phyloP scores from a whole-genome alignment of 2,888 invertebrate genomes.

The Erebia epiphron region DNA sequence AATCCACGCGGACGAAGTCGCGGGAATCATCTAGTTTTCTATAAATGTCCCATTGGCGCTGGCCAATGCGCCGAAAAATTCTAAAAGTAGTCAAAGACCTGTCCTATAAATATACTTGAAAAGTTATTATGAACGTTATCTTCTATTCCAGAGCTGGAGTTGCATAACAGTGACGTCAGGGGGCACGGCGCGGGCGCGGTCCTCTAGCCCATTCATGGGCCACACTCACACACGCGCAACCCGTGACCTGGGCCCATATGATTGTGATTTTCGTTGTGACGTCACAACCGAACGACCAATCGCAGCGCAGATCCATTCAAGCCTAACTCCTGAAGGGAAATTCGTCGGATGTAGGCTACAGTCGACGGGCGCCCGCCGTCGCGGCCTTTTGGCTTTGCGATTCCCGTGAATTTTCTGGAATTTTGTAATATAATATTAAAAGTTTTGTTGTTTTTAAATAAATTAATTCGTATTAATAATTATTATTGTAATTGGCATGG shows the following conservation, averaged over 20 bases:
- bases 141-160: constrained; percentile 60
- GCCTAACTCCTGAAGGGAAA: constrained; percentile 82
- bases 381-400: constrained; percentile 41
- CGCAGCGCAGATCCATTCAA: constrained; percentile 86
- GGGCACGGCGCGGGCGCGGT: constrained; percentile 74
- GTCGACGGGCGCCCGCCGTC: constrained; percentile 66
- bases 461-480: background rate
- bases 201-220: constrained; percentile 69
- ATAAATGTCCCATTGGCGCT: too few species aligned
- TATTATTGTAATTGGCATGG: constrained; percentile 5
- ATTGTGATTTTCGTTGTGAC: constrained; percentile 86
- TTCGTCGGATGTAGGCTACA: constrained; percentile 77
- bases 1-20: too few species aligned
- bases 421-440: background rate
- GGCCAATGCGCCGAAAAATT: background rate
- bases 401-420: constrained; percentile 1
- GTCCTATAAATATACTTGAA: constrained; percentile 30
- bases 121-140: constrained; percentile 58
- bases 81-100: constrained; percentile 4
- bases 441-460: background rate
- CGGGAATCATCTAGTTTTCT: too few species aligned
- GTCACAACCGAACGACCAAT: constrained; percentile 86
- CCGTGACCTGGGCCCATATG: constrained; percentile 79
- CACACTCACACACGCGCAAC: constrained; percentile 57
- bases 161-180: constrained; percentile 78